These are phyloP conservation scores for Sturnira hondurensis DNA, from an alignment of 2,113 vertebrate genomes.

Conservation along the genomic window DNA sequence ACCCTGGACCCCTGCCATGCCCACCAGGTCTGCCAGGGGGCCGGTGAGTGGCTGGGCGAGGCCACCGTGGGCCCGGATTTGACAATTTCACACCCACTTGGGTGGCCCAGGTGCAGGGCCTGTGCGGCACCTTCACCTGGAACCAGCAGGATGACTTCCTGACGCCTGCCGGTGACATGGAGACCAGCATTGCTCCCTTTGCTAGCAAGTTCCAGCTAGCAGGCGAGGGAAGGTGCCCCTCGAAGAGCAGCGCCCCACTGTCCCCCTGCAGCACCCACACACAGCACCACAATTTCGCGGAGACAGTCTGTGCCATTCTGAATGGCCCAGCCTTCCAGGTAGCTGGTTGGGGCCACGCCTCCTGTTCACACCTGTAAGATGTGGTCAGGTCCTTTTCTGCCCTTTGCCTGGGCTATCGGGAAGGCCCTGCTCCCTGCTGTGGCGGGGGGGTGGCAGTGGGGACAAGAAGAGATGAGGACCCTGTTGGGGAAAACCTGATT, in stretches of 20 bases:
- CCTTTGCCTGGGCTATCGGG: background rate
- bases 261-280: constrained; percentile 83
- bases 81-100: fast-evolving
- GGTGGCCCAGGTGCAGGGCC: constrained; percentile 86
- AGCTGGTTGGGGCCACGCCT: background rate
- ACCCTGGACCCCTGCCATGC: constrained; percentile 88
- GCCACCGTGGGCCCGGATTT: fast-evolving
- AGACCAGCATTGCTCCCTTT: constrained; percentile 83
- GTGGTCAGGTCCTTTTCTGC: background rate
- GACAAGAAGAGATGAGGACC: background rate
- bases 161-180: constrained; percentile 89
- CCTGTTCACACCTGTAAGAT: background rate
- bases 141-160: constrained; percentile 92
- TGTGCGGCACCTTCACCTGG: constrained; percentile 93
- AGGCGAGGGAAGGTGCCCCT: constrained; percentile 65
- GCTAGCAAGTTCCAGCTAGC: constrained; percentile 82
- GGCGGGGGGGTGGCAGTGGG: background rate
- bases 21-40: constrained; percentile 80
- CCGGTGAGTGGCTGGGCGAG: fast-evolving
- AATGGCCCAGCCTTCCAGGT: constrained; percentile 86
- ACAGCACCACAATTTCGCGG: constrained; percentile 80
- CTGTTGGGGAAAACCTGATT: background rate
- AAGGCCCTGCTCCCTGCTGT: no score
- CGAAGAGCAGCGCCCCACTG: background rate
- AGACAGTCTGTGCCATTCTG: constrained; percentile 84